phyloP scores from a whole-genome alignment of 2,888 invertebrate species.

The Barypeithes pellucidus region DNA sequence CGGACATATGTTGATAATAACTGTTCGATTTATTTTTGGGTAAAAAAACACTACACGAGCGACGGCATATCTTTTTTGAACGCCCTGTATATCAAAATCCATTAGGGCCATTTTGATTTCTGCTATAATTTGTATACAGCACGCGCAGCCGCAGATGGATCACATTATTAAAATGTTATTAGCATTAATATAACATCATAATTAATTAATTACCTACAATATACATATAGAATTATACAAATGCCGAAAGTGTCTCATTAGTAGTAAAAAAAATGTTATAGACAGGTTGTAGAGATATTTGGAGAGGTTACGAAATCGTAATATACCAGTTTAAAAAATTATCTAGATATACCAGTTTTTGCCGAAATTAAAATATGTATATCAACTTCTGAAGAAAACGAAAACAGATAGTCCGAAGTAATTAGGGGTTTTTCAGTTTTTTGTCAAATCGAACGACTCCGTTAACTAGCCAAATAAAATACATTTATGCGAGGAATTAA shows the following conservation, averaged over 20 bases:
- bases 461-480: neutral
- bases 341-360: neutral
- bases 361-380: conserved; percentile 1
- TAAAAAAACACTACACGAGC: too few relatives aligned
- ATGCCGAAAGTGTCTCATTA: neutral
- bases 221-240: neutral
- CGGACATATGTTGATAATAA: too few relatives aligned
- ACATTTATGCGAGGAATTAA: too few relatives aligned
- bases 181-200: neutral
- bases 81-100: too few relatives aligned
- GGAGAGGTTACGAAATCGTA: neutral
- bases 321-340: conserved; percentile 5
- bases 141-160: too few relatives aligned
- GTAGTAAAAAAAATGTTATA: neutral
- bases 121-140: too few relatives aligned
- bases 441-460: neutral
- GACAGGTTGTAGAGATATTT: neutral
- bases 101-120: too few relatives aligned
- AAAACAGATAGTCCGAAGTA: neutral
- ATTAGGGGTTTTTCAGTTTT: neutral
- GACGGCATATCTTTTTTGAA: too few relatives aligned
- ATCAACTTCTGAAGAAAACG: neutral
- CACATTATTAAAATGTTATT: neutral
- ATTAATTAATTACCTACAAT: neutral
- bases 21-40: too few relatives aligned